Evolutionary conservation across 2,888 invertebrate genomes (phyloP), one percentile per base, ranked within the genome.

Genomic region (Cyaniris semiargus): DNA sequence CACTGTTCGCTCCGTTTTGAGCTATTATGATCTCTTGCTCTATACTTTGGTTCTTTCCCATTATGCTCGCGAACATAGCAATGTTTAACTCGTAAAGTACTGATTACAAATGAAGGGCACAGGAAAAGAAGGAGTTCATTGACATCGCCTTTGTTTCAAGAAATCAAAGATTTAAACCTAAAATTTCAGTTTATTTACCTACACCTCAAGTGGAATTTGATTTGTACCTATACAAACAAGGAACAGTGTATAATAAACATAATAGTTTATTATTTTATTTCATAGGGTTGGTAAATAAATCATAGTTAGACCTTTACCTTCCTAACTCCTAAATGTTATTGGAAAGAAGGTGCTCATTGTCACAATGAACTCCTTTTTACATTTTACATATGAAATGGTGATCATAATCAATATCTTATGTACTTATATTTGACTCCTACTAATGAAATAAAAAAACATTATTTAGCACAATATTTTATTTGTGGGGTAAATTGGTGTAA

Each of bases 301-400:
- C 76, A 78, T 71, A 76, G 75, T 78, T 78, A 76, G 78, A 78
- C 60, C 60, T 78, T 78, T 78, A 78, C 74, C 75, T 75, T 56
- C 76, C 78, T 78, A 76, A 78, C 78, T 78, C 78, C 77, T 77
- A 77, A 78, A 78, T 77, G 77, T 78, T 75, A 78, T 75, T 77
- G 77, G 71, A 56, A 56, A 56, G 75, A 78, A 77, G 75, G 77
- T 48, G 78, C 75, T 78, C 76, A 78, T 78, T 78, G 78, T 78
- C 76, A 76, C 71, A 78, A 78, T 78, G 76, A 78, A 18, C 76
- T 76, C 76, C 71, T 78, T 78, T 76, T 78, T 78, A 76, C 72
- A 78, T 78, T 76, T 78, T 76, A 76, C 76, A 76, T 75, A 70
- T 78, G 31, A 78, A 78, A 76, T 78, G 78, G 78, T 78, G 78